Evolutionary conservation across 2,888 invertebrate species (phyloP).

Genomic region (Drosophila paramelanica): DNA sequence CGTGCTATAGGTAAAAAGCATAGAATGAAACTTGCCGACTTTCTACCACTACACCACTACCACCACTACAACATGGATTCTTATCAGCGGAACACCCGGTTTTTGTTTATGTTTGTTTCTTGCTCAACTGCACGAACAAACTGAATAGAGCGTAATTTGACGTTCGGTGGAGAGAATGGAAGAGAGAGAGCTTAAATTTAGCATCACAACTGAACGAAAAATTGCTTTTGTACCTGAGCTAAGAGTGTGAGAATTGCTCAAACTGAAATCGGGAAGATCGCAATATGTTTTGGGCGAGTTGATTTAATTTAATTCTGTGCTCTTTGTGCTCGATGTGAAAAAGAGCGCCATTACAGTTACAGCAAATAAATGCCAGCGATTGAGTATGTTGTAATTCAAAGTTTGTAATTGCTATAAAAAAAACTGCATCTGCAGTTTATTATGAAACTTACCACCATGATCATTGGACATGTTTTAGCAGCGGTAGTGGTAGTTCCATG

Average conservation of each 20-base stretch:
- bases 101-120: constrained; percentile 18
- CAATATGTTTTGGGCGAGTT: constrained; percentile 27
- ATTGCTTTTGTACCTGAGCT: not conserved
- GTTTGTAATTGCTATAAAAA: not conserved
- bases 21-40: not conserved
- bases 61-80: not conserved
- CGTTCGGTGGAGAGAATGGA: not conserved
- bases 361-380: constrained; percentile 7
- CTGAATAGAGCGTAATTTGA: constrained; percentile 7
- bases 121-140: constrained; percentile 34
- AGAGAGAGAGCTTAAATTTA: constrained; percentile 20
- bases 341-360: not conserved
- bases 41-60: not conserved
- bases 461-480: constrained; percentile 80
- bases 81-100: constrained; percentile 41
- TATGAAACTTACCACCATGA: constrained; percentile 82
- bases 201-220: constrained; percentile 16
- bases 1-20: constrained; percentile 10
- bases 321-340: not conserved
- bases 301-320: constrained; percentile 31
- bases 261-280: constrained; percentile 30
- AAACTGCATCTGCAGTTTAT: not conserved
- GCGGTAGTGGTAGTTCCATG: constrained; percentile 40
- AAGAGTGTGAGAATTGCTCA: constrained; percentile 20
- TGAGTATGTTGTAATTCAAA: not conserved